A percentile compares a stretch with the other conserved stretches of the same genome.
Evolutionary conservation across 37 sponge, comb jelly and placozoan genomes (phyloP).

Genomic region (Tethya wilhelma): DNA sequence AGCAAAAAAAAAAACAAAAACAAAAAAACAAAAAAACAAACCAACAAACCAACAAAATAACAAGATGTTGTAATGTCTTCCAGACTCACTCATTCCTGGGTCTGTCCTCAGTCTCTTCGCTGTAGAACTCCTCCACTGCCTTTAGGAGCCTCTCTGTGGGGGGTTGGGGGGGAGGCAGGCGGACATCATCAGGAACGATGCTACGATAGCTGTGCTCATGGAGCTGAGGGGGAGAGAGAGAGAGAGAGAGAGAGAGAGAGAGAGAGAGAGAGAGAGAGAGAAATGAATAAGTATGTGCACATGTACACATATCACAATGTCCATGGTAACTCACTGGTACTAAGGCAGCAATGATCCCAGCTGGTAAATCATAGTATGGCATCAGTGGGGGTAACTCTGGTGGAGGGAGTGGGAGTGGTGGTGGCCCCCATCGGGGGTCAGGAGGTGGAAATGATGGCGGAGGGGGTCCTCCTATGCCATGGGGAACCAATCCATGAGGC

Average conservation of each 20-base stretch:
- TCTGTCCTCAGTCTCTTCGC: conserved; percentile 48
- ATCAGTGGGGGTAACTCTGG: conserved; percentile 63
- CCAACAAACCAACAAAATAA: too few species aligned
- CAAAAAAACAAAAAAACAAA: too few species aligned
- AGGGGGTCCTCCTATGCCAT: conserved; percentile 24
- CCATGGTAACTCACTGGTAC: conserved; percentile 65
- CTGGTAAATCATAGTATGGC: conserved; percentile 97
- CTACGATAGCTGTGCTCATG: conserved; percentile 80
- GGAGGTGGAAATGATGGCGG: conserved; percentile 29
- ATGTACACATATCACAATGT: background rate
- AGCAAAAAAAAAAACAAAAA: too few species aligned
- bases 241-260: conserved; percentile 28
- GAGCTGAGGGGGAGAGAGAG: conserved; percentile 52
- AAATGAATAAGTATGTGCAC: background rate
- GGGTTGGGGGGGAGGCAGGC: conserved; percentile 89
- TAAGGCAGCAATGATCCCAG: conserved; percentile 90
- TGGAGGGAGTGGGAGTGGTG: conserved; percentile 36
- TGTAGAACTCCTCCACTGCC: conserved; percentile 96
- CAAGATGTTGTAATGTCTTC: too few species aligned
- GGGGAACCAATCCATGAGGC: conserved; percentile 8
- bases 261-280: conserved; percentile 9
- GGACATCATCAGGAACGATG: conserved; percentile 66
- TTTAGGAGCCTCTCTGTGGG: conserved; percentile 87
- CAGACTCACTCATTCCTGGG: conserved; percentile 18
- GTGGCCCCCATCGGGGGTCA: background rate